phyloP scores from a whole-genome alignment of 1,140 invertebrate genomes.

The Coelopa frigida region DNA sequence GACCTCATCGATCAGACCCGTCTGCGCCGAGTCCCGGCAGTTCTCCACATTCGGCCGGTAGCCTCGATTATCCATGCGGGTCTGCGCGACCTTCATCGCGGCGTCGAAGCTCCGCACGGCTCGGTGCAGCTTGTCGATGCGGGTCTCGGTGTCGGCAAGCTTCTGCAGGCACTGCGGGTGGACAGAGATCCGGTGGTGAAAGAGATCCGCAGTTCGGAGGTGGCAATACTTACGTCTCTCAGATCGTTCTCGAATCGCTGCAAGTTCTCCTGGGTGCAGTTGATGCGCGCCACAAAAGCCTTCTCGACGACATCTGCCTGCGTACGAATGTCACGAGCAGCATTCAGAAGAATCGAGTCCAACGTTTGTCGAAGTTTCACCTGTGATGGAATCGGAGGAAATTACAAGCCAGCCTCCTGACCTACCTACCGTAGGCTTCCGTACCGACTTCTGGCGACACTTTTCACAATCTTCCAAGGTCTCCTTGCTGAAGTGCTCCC shows the following conservation, averaged over 20 bases:
- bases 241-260: conserved; percentile 60
- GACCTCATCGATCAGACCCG: conserved; percentile 65
- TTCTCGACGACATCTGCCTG: conserved; percentile 67
- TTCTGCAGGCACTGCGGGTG: conserved; percentile 52
- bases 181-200: background rate
- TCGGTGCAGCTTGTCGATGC: conserved; percentile 55
- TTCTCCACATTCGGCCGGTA: conserved; percentile 61
- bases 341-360: conserved; percentile 56
- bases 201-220: background rate
- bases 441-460: conserved; percentile 54
- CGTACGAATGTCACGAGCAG: conserved; percentile 59
- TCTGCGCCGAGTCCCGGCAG: conserved; percentile 61
- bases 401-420: background rate
- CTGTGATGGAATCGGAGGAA: conserved; percentile 13
- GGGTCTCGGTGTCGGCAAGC: conserved; percentile 61
- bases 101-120: conserved; percentile 59
- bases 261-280: conserved; percentile 58
- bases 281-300: conserved; percentile 56
- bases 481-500: conserved; percentile 63
- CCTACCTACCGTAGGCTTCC: background rate
- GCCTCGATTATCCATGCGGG: conserved; percentile 62
- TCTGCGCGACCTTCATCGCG: conserved; percentile 70
- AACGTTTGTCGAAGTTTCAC: conserved; percentile 54
- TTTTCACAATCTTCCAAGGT: conserved; percentile 55
- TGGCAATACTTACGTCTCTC: conserved; percentile 46